phyloP scores from a whole-genome alignment of 2,888 invertebrate genomes.

The Kuschelorhynchus macadamiae region DNA sequence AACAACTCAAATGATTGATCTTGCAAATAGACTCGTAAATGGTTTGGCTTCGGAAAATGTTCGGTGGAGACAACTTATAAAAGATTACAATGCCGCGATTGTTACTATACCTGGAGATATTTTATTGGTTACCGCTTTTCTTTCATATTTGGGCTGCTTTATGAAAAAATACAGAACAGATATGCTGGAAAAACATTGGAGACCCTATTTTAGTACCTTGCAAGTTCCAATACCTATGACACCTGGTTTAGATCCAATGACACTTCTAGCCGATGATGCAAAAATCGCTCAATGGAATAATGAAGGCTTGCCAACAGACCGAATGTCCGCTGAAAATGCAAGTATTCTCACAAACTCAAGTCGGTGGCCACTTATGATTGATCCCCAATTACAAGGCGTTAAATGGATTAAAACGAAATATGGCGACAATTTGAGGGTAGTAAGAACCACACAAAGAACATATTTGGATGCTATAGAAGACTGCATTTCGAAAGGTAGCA shows the following conservation, averaged over 20 bases:
- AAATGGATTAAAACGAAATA: constrained; percentile 96
- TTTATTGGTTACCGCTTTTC: constrained; percentile 90
- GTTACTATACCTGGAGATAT: constrained; percentile 91
- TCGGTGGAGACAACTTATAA: constrained; percentile 78
- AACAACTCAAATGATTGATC: constrained; percentile 88
- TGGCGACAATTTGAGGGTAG: constrained; percentile 78
- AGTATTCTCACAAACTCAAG: constrained; percentile 91
- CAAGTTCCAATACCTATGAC: constrained; percentile 83
- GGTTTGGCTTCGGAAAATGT: constrained; percentile 94
- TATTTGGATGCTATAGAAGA: constrained; percentile 88
- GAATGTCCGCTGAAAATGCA: constrained; percentile 96
- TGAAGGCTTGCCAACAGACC: constrained; percentile 91
- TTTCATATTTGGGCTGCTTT: constrained; percentile 96
- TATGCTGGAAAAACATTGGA: constrained; percentile 84
- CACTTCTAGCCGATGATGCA: constrained; percentile 93
- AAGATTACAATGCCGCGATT: constrained; percentile 78
- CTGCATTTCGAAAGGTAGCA: constrained; percentile 76
- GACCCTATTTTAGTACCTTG: constrained; percentile 82
- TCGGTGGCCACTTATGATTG: constrained; percentile 95
- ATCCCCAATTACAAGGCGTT: constrained; percentile 89
- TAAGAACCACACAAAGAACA: constrained; percentile 85
- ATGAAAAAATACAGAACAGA: constrained; percentile 86
- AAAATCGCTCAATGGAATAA: constrained; percentile 96
- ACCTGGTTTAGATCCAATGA: constrained; percentile 83
- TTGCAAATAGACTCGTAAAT: constrained; percentile 92